Base-by-base conservation (phyloP, 2,113 vertebrate species). In the Pan paniscus region DNA sequence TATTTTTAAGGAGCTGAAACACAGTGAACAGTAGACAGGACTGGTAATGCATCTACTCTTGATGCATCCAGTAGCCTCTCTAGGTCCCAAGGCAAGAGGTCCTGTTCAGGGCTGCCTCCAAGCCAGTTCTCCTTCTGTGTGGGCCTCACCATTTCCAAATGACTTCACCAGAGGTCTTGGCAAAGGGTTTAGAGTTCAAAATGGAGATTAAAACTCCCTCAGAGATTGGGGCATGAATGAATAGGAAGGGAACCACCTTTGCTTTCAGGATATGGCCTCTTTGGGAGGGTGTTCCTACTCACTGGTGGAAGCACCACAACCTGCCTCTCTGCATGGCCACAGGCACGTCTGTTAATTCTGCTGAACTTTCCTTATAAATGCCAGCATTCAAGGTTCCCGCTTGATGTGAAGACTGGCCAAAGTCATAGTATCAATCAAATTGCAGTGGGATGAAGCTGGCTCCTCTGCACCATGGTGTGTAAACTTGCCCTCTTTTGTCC, bases 161-260 rank as follows among this genome's bases (percentile, higher is more conserved):
- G 70, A 80, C 81, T 82, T 96, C 27, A 5, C 68, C 67, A 68
- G 72, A 89, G 80, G 72, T 68, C 57, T 55, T 68, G 89, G 25
- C 59, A 55, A 35, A 50, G 25, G 27, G 8, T 38, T 70, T 27
- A 46, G 38, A 32, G 17, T 23, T 79, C 43, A 48, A n/a, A 55
- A 46, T 61, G 50, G 43, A 93, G 46, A 93, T 18, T 14, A 43
- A 79, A 79, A 35, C 81, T 75, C 43, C 38, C 38, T 86, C 35
- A 27, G 43, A 2, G 20, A 67, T 68, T 43, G 18, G 50, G 11
- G 22, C 4, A 52, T n/a, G 23, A 79, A 46, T 16, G 64, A 57
- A 75, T 46, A 10, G 9, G 10, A 59, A 91, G 23, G 9, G 79
- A 52, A 50, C 6, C n/a, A 20, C 23, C 35, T 86, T 80, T 30